phyloP scores from a whole-genome alignment of 1,140 invertebrate genomes.

The Stenopsyche tienmushanensis region DNA sequence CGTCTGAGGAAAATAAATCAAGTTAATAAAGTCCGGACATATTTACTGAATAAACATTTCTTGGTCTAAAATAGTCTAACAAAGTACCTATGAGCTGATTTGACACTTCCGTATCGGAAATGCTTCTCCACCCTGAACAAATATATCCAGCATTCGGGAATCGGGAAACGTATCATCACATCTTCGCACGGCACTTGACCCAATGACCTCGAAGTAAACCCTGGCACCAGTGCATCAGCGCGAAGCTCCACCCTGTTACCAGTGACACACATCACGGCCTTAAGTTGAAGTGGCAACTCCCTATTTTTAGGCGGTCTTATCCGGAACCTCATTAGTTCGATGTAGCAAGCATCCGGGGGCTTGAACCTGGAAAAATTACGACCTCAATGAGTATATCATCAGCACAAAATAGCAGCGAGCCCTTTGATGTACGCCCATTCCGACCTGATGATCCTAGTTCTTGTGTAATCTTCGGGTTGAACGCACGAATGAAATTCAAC shows the following conservation, averaged over 20 bases:
- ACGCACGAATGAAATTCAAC: slow-evolving; percentile 95
- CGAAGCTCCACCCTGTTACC: slow-evolving; percentile 91
- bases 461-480: slow-evolving; percentile 88
- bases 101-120: slow-evolving; percentile 98
- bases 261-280: slow-evolving; percentile 80
- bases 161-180: slow-evolving; percentile 94
- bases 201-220: slow-evolving; percentile 91
- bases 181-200: slow-evolving; percentile 97
- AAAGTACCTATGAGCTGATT: slow-evolving; percentile 80
- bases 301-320: slow-evolving; percentile 94
- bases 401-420: too few species aligned
- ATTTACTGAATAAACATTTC: not conserved
- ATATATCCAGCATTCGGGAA: slow-evolving; percentile 99
- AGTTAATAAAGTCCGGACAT: not conserved
- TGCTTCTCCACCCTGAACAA: slow-evolving; percentile 97
- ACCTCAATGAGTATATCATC: not conserved
- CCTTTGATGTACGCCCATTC: too few species aligned
- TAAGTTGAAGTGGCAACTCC: slow-evolving; percentile 94
- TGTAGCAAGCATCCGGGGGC: slow-evolving; percentile 97
- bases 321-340: slow-evolving; percentile 95
- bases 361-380: slow-evolving; percentile 72
- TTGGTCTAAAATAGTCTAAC: not conserved
- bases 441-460: slow-evolving; percentile 90
- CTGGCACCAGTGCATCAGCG: slow-evolving; percentile 93
- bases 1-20: slow-evolving; percentile 52